Conservation (phyloP, 2,888 invertebrate genomes). For the Hedya salicella region DNA sequence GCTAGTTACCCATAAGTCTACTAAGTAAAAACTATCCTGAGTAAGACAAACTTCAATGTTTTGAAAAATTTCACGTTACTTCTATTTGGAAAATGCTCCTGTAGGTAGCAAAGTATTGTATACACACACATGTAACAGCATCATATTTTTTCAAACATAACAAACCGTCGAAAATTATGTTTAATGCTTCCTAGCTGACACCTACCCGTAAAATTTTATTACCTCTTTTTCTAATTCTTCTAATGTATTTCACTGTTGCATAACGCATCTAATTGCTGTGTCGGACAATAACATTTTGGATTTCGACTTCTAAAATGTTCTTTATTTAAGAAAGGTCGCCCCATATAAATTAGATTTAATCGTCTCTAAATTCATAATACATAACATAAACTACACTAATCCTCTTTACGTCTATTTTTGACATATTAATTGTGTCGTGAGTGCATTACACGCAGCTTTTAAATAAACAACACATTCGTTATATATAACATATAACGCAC, state of each 20-base stretch:
- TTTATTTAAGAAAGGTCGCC: not conserved
- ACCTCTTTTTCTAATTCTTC: no score
- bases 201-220: no score
- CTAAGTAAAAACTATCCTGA: no score
- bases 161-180: no score
- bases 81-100: no score
- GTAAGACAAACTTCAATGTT: no score
- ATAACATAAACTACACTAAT: constrained; percentile 26
- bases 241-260: no score
- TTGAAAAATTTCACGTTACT: no score
- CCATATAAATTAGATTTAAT: constrained; percentile 15
- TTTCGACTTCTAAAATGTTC: not conserved
- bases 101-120: no score
- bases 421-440: constrained; percentile 34
- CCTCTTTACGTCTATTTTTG: constrained; percentile 28
- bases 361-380: constrained; percentile 18
- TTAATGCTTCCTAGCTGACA: not conserved
- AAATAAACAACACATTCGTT: constrained; percentile 37
- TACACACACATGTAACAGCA: no score
- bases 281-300: not conserved
- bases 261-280: not conserved
- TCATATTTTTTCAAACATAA: no score
- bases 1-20: no score
- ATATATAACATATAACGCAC: constrained; percentile 32
- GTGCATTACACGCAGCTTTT: constrained; percentile 21